phyloP scores from a whole-genome alignment of 2,888 invertebrate genomes.

The Pheosia tremula region DNA sequence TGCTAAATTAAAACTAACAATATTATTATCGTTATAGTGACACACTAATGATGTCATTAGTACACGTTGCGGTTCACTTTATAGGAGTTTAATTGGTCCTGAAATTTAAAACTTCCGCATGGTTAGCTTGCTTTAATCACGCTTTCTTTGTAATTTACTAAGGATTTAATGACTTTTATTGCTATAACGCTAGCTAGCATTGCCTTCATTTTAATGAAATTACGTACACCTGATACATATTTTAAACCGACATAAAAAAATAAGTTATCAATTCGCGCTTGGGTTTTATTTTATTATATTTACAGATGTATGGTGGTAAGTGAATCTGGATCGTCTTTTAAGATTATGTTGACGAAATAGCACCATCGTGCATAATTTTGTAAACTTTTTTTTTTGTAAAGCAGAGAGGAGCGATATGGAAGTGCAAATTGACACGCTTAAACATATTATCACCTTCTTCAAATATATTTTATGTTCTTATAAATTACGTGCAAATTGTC shows the following conservation, averaged over 20 bases:
- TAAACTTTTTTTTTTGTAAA: not conserved
- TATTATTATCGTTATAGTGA: conserved; percentile 20
- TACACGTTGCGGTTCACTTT: conserved; percentile 17
- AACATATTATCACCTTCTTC: not conserved
- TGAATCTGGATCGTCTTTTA: too few species aligned
- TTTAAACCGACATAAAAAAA: too few species aligned
- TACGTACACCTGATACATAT: not conserved
- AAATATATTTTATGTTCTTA: not conserved
- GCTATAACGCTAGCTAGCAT: too few species aligned
- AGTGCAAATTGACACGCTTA: not conserved
- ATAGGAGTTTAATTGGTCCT: conserved; percentile 28
- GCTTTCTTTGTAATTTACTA: conserved; percentile 20
- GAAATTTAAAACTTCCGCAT: conserved; percentile 37
- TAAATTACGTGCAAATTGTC: not conserved
- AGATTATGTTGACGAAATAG: too few species aligned
- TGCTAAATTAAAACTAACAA: conserved; percentile 2
- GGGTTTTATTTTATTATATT: too few species aligned
- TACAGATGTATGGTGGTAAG: too few species aligned
- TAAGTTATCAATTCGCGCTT: too few species aligned
- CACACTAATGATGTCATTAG: conserved; percentile 23
- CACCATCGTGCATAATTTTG: too few species aligned
- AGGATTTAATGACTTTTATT: conserved; percentile 21
- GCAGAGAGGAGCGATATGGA: not conserved
- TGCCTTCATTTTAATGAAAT: not conserved
- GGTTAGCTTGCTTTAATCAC: conserved; percentile 23